Conservation (phyloP, 2,797 vertebrate genomes). For the Oreonectes daqikongensis region DNA sequence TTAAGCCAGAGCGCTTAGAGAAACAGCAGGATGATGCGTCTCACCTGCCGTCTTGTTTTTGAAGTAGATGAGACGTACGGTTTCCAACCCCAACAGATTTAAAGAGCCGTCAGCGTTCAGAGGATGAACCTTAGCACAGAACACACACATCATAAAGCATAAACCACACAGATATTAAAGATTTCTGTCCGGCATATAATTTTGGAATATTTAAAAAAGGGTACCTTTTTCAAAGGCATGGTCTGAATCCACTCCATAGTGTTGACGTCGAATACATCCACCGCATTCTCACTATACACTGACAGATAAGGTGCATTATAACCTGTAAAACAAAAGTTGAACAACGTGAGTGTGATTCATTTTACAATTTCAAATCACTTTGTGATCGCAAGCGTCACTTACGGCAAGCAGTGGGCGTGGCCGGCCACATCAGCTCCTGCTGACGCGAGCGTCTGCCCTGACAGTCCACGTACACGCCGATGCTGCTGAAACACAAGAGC, state of each 20-base stretch:
- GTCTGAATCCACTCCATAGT: slow-evolving; percentile 99
- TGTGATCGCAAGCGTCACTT: slow-evolving; percentile 67
- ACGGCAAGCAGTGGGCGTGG: slow-evolving; percentile 91
- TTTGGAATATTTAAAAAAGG: background rate
- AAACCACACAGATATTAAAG: background rate
- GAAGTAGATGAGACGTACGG: slow-evolving; percentile 95
- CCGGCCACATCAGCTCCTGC: slow-evolving; percentile 98
- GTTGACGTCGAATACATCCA: slow-evolving; percentile 96
- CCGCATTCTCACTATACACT: slow-evolving; percentile 95
- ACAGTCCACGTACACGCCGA: slow-evolving; percentile 95
- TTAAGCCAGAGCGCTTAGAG: background rate
- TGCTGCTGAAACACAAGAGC: slow-evolving; percentile 96
- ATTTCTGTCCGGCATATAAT: background rate
- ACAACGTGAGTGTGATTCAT: background rate
- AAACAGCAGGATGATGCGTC: slow-evolving; percentile 48
- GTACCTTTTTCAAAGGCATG: slow-evolving; percentile 95
- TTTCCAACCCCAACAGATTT: slow-evolving; percentile 94
- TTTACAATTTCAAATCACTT: background rate
- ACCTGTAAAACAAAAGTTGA: slow-evolving; percentile 71
- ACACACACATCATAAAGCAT: background rate
- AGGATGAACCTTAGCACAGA: slow-evolving; percentile 85
- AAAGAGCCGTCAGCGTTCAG: slow-evolving; percentile 94
- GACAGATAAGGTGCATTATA: slow-evolving; percentile 98
- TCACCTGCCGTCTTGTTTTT: slow-evolving; percentile 99
- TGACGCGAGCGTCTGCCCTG: slow-evolving; percentile 97